Evolutionary conservation across 2,113 vertebrate genomes (phyloP).

Genomic region (Pangasianodon hypophthalmus): DNA sequence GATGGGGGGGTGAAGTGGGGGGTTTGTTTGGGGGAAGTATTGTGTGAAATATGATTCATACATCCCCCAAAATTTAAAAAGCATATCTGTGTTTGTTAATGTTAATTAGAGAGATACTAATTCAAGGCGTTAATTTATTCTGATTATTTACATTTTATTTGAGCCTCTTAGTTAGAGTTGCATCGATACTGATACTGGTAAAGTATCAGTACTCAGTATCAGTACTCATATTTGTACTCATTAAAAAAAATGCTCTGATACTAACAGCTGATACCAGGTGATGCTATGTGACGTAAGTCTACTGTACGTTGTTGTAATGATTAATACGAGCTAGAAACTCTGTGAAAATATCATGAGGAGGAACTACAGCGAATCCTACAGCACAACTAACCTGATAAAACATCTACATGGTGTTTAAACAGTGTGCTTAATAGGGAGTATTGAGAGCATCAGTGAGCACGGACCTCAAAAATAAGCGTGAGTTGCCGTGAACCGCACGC

Average conservation of each 20-base stretch:
- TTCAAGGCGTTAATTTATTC: not conserved
- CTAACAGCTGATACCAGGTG: not conserved
- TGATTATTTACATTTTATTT: not conserved
- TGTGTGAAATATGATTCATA: slow-evolving; percentile 4
- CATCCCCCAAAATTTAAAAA: not conserved
- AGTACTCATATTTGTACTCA: not conserved
- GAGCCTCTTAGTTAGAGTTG: not conserved
- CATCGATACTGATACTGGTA: not conserved
- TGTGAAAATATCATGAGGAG: not conserved
- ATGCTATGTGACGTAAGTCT: not conserved
- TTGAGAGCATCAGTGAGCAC: not conserved
- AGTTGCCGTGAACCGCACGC: not conserved
- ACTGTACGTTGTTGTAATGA: not conserved
- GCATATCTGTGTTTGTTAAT: not conserved
- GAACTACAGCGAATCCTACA: not conserved
- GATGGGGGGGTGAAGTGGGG: too few species aligned
- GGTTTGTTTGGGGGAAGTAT: not conserved
- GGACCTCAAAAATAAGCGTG: not conserved
- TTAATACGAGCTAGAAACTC: not conserved
- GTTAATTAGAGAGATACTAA: not conserved
- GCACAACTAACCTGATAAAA: not conserved
- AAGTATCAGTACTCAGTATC: not conserved
- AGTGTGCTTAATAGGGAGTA: not conserved
- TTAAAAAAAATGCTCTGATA: not conserved
- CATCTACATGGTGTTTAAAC: not conserved